These are phyloP conservation scores for Leptinotarsa haldemani DNA, from an alignment of 2,888 invertebrate species.

Conservation along the genomic window DNA sequence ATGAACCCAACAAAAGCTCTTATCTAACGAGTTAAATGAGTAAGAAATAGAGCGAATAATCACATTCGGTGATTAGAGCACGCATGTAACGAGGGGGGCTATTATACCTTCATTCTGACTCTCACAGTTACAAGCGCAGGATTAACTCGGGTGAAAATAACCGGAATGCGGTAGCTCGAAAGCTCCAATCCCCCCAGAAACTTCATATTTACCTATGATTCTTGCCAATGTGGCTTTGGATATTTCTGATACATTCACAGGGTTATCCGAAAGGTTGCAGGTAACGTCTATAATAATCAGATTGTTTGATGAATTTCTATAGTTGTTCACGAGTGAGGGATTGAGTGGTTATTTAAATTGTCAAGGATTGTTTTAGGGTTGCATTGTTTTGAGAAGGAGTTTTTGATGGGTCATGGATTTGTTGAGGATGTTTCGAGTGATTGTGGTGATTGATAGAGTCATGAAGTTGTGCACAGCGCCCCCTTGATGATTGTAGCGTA, in stretches of 20 bases:
- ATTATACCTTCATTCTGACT: conserved; percentile 35
- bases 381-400: too few species aligned
- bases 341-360: too few species aligned
- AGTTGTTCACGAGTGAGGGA: too few species aligned
- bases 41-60: conserved; percentile 46
- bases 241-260: not conserved
- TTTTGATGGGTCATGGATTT: too few species aligned
- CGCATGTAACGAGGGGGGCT: conserved; percentile 40
- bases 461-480: too few species aligned
- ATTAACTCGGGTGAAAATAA: not conserved
- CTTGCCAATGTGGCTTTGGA: not conserved
- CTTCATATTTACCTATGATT: not conserved
- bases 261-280: too few species aligned
- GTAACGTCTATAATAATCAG: too few species aligned
- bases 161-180: not conserved
- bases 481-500: too few species aligned
- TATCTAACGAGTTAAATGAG: conserved; percentile 44
- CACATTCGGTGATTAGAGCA: conserved; percentile 42
- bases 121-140: conserved; percentile 13
- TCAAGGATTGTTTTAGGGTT: too few species aligned
- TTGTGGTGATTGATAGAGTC: too few species aligned
- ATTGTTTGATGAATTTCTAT: too few species aligned
- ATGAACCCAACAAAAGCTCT: conserved; percentile 44
- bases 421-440: too few species aligned
- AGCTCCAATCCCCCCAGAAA: not conserved